These are phyloP conservation scores for Neotoma lepida DNA, from an alignment of 2,113 vertebrate species.

Conservation along the genomic window DNA sequence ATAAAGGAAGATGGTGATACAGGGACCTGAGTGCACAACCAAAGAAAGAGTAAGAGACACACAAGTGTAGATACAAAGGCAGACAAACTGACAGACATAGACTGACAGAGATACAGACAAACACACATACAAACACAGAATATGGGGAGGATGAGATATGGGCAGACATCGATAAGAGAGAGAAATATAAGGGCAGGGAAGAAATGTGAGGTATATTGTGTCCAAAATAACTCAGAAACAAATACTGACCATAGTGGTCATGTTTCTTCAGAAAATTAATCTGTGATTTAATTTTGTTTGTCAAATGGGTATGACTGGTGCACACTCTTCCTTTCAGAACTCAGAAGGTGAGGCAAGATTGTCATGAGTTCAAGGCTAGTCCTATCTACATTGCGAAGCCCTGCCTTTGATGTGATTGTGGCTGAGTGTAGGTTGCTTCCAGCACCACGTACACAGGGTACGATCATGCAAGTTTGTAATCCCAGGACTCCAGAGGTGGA, in stretches of 20 bases:
- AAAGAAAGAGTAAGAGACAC: background rate
- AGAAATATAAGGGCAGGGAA: no score
- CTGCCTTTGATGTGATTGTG: background rate
- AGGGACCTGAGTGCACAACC: no score
- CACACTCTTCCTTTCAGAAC: background rate
- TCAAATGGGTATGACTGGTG: background rate
- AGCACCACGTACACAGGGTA: background rate
- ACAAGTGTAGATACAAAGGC: no score
- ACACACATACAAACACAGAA: no score
- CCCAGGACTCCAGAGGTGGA: background rate
- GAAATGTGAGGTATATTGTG: background rate
- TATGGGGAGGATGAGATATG: no score
- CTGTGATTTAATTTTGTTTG: background rate
- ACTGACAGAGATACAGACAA: no score
- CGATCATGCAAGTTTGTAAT: background rate
- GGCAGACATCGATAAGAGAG: background rate
- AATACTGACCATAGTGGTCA: accelerated
- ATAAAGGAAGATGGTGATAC: no score
- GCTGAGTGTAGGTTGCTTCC: background rate
- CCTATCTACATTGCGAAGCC: background rate
- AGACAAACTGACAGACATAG: no score
- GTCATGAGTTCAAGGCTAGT: background rate
- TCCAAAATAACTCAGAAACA: background rate
- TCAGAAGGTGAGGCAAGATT: background rate
- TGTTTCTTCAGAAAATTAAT: background rate